phyloP scores from a whole-genome alignment of 2,888 invertebrate genomes.

The Tetranychus truncatus region DNA sequence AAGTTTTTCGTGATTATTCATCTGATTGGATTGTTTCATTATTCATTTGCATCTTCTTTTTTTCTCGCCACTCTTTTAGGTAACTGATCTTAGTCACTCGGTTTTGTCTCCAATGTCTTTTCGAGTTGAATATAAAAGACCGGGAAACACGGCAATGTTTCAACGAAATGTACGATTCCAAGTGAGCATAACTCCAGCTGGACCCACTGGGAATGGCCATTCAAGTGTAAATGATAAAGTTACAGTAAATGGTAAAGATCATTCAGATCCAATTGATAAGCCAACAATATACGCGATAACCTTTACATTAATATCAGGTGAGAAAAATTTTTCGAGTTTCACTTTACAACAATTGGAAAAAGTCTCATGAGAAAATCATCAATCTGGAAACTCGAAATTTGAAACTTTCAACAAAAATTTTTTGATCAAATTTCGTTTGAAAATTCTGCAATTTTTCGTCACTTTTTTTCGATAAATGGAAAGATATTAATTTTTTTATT shows the following conservation, averaged over 20 bases:
- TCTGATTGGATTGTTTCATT: no score
- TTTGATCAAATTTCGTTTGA: conserved; percentile 8
- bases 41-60: neutral
- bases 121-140: conserved; percentile 83
- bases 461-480: no score
- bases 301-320: conserved; percentile 79
- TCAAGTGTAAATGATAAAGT: conserved; percentile 11
- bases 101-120: conserved; percentile 97
- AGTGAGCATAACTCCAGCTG: conserved; percentile 37
- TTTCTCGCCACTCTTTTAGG: conserved; percentile 40
- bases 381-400: no score
- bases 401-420: neutral
- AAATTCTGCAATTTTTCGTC: neutral
- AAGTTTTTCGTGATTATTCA: no score
- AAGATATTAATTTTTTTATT: no score
- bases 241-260: conserved; percentile 4
- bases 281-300: conserved; percentile 63
- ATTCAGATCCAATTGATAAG: conserved; percentile 16
- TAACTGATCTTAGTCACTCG: conserved; percentile 86
- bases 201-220: conserved; percentile 16
- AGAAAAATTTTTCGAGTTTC: conserved; percentile 26
- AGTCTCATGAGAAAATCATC: neutral
- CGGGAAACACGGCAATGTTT: conserved; percentile 75
- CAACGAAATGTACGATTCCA: conserved; percentile 89
- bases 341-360: no score